Conservation (phyloP, 2,888 invertebrate species). For the Axea sp. region DNA sequence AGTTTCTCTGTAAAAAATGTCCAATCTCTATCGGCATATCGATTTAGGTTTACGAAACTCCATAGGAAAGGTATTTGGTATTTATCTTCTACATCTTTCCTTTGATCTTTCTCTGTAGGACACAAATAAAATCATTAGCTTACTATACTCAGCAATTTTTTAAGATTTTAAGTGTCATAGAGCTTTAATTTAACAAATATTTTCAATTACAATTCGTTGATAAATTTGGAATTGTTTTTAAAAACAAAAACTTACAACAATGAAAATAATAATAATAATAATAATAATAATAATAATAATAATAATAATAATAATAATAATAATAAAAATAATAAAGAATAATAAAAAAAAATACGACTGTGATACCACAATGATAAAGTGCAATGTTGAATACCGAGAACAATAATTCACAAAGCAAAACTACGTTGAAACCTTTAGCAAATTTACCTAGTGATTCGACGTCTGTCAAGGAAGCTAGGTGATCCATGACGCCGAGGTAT, state of each 20-base stretch:
- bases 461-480: slow-evolving; percentile 94
- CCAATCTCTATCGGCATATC: slow-evolving; percentile 24
- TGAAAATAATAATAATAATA: too few species aligned
- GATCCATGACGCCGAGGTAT: slow-evolving; percentile 95
- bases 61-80: slow-evolving; percentile 50
- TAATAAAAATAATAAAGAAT: slow-evolving; percentile 46
- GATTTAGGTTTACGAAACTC: slow-evolving; percentile 56
- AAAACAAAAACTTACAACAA: background rate
- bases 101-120: slow-evolving; percentile 77
- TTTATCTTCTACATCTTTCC: slow-evolving; percentile 77
- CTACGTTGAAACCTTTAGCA: slow-evolving; percentile 3
- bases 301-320: slow-evolving; percentile 37
- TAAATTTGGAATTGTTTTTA: too few species aligned
- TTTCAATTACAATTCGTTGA: too few species aligned
- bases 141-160: too few species aligned
- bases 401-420: slow-evolving; percentile 47
- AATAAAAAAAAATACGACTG: slow-evolving; percentile 65
- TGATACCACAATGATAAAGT: slow-evolving; percentile 66
- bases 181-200: too few species aligned
- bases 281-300: too few species aligned
- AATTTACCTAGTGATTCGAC: slow-evolving; percentile 95
- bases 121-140: slow-evolving; percentile 71
- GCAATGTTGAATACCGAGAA: slow-evolving; percentile 61
- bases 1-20: slow-evolving; percentile 2
- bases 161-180: too few species aligned